phyloP scores from a whole-genome alignment of 2,888 invertebrate genomes.

The Lithophane semibrunnea region DNA sequence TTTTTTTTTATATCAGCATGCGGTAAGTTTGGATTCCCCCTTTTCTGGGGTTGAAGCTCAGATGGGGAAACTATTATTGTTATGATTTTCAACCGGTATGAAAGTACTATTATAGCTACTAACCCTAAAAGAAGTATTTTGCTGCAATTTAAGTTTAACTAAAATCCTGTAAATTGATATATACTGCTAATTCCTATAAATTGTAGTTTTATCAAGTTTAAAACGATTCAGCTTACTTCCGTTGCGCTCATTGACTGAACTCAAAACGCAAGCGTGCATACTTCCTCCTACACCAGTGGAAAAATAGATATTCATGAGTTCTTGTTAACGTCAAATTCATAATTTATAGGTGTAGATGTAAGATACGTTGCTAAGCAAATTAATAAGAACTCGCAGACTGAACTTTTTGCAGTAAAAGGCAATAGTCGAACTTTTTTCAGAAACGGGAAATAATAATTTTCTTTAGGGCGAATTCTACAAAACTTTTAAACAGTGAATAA shows the following conservation, averaged over 20 bases:
- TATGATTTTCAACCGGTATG: too few species aligned
- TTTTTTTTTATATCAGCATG: too few species aligned
- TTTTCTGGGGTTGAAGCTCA: too few species aligned
- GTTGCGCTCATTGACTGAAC: not conserved
- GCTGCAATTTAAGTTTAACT: not conserved
- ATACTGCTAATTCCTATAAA: not conserved
- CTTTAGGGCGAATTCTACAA: not conserved
- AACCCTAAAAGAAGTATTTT: not conserved
- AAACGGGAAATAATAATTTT: not conserved
- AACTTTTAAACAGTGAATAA: too few species aligned
- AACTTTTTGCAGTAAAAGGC: not conserved
- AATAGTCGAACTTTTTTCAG: not conserved
- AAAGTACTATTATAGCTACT: not conserved
- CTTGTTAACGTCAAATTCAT: not conserved
- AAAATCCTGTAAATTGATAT: not conserved
- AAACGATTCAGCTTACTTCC: not conserved
- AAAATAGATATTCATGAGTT: slow-evolving; percentile 18
- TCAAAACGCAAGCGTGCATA: slow-evolving; percentile 19
- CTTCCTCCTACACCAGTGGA: not conserved
- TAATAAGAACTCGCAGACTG: not conserved
- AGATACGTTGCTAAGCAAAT: not conserved
- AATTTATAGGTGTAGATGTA: slow-evolving; percentile 11
- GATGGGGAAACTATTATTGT: too few species aligned
- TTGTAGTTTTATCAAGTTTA: not conserved
- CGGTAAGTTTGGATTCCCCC: too few species aligned